Conservation (phyloP, 2,888 invertebrate species). For the Chymomyza caudatula region DNA sequence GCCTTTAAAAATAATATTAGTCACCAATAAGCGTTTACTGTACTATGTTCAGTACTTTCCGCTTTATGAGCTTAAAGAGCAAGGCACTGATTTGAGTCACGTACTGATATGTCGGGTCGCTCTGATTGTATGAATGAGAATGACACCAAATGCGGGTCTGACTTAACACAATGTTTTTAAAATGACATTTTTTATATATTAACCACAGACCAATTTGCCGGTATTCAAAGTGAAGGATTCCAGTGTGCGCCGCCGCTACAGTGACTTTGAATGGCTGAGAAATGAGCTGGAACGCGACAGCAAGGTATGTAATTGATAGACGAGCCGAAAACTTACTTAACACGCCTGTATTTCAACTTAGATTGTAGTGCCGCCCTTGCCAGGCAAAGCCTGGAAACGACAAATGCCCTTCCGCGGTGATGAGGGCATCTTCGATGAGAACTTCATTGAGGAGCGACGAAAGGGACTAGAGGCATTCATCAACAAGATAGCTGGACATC, state of each 20-base stretch:
- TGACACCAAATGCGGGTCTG: conserved; percentile 18
- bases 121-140: conserved; percentile 9
- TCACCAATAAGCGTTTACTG: conserved; percentile 40
- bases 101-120: conserved; percentile 28
- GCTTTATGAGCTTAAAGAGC: conserved; percentile 16
- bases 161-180: neutral
- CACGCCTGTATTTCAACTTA: conserved; percentile 73
- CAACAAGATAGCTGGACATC: conserved; percentile 99
- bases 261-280: conserved; percentile 99
- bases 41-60: conserved; percentile 13
- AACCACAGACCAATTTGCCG: conserved; percentile 95
- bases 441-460: conserved; percentile 98
- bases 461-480: conserved; percentile 98
- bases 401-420: conserved; percentile 99
- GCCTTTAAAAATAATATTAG: conserved; percentile 63
- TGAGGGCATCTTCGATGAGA: conserved; percentile 99
- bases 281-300: conserved; percentile 99
- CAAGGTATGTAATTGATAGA: conserved; percentile 83
- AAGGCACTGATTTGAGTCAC: conserved; percentile 46
- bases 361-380: conserved; percentile 99
- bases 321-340: neutral
- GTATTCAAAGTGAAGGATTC: conserved; percentile 99
- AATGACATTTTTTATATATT: neutral
- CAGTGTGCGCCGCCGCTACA: conserved; percentile 96
- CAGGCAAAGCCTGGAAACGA: conserved; percentile 98